phyloP scores from a whole-genome alignment of 2,888 invertebrate genomes.

The Diloba caeruleocephala region DNA sequence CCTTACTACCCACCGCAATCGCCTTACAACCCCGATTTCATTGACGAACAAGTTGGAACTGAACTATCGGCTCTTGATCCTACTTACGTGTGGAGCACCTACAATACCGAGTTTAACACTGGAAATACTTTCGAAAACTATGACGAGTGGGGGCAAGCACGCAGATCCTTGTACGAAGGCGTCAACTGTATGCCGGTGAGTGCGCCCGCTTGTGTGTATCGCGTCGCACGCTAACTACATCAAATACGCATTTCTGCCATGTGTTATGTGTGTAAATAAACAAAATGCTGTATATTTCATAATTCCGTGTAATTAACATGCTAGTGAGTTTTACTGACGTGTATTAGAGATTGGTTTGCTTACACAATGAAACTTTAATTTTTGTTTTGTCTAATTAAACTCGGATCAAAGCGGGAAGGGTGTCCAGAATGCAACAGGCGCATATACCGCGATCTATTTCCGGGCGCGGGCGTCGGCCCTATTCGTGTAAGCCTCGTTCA shows the following conservation, averaged over 20 bases:
- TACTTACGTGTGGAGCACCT: constrained; percentile 57
- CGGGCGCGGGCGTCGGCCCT: constrained; percentile 85
- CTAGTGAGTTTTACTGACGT: constrained; percentile 35
- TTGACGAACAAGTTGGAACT: constrained; percentile 63
- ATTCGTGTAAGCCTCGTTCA: constrained; percentile 81
- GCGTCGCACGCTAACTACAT: constrained; percentile 67
- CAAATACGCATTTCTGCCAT: constrained; percentile 64
- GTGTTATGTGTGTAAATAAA: constrained; percentile 58
- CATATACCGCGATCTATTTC: constrained; percentile 84
- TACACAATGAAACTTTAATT: constrained; percentile 49
- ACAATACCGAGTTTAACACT: constrained; percentile 60
- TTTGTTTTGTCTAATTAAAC: constrained; percentile 68
- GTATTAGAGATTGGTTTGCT: constrained; percentile 50
- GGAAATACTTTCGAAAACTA: constrained; percentile 63
- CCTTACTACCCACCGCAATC: constrained; percentile 76
- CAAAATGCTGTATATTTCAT: constrained; percentile 50
- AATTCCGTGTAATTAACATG: constrained; percentile 49
- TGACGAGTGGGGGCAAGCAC: constrained; percentile 72
- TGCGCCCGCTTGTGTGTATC: constrained; percentile 71
- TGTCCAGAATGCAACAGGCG: constrained; percentile 82
- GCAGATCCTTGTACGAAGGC: constrained; percentile 83
- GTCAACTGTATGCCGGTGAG: constrained; percentile 84
- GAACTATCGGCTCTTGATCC: constrained; percentile 53
- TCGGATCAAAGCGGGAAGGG: constrained; percentile 77
- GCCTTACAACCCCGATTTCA: constrained; percentile 81